These are phyloP conservation scores for Achatina immaculata DNA, from an alignment of 1,140 invertebrate species.

Conservation along the genomic window DNA sequence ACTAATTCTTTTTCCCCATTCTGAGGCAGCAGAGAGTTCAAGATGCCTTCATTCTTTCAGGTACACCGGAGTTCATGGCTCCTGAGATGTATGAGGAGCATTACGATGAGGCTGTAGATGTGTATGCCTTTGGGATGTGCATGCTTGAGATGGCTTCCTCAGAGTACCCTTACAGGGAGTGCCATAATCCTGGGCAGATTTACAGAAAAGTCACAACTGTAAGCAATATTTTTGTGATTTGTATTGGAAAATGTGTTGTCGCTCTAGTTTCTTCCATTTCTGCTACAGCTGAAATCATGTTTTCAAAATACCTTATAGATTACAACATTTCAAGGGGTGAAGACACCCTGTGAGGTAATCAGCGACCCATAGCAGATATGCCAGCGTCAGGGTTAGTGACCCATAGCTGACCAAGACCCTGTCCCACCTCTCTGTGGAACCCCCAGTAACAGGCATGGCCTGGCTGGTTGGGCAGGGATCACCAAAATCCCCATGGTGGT, in stretches of 20 bases:
- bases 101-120: conserved; percentile 99
- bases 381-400: too few species aligned
- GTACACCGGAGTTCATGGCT: conserved; percentile 98
- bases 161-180: conserved; percentile 99
- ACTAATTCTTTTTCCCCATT: conserved; percentile 33
- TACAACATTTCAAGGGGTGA: too few species aligned
- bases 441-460: too few species aligned
- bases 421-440: too few species aligned
- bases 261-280: background rate
- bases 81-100: conserved; percentile 99
- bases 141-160: conserved; percentile 99
- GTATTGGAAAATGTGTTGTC: too few species aligned
- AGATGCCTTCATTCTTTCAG: conserved; percentile 72
- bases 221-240: conserved; percentile 67
- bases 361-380: too few species aligned
- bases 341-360: too few species aligned
- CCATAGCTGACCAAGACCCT: too few species aligned
- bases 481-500: too few species aligned
- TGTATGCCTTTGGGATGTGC: conserved; percentile 99
- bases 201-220: conserved; percentile 98
- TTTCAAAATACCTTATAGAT: too few species aligned
- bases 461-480: too few species aligned
- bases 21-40: conserved; percentile 36
- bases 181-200: conserved; percentile 97
- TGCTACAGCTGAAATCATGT: too few species aligned